Percentiles rank a stretch among this genome's conserved stretches.
Evolutionary conservation across 2,888 invertebrate genomes (phyloP).

Genomic region (Seira musarum): DNA sequence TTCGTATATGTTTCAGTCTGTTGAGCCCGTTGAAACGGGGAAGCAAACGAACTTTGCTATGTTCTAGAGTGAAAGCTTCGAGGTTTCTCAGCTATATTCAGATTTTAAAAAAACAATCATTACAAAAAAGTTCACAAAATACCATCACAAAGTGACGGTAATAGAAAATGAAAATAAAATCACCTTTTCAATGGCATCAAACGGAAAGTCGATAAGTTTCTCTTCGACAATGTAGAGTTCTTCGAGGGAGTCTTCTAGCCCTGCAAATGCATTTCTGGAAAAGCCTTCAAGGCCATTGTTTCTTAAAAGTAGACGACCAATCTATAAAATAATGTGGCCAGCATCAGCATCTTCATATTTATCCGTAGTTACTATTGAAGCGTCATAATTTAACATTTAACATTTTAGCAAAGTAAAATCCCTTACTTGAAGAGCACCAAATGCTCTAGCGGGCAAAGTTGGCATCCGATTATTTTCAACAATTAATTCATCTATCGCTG

Average conservation of each 20-base stretch:
- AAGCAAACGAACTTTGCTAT: slow-evolving; percentile 80
- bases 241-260: slow-evolving; percentile 83
- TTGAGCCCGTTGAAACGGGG: slow-evolving; percentile 82
- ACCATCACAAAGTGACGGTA: neutral
- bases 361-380: too few relatives aligned
- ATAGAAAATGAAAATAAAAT: too few relatives aligned
- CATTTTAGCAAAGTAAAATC: too few relatives aligned
- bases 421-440: slow-evolving; percentile 82
- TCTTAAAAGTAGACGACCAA: slow-evolving; percentile 82
- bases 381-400: too few relatives aligned
- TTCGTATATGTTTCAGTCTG: slow-evolving; percentile 80
- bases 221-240: slow-evolving; percentile 91
- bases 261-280: slow-evolving; percentile 85
- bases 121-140: slow-evolving; percentile 69
- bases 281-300: slow-evolving; percentile 87
- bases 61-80: slow-evolving; percentile 88
- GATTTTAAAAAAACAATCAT: too few relatives aligned
- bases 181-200: slow-evolving; percentile 82
- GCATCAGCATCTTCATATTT: too few relatives aligned
- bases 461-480: slow-evolving; percentile 90
- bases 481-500: slow-evolving; percentile 86
- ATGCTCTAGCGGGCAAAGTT: slow-evolving; percentile 84
- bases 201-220: slow-evolving; percentile 83
- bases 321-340: slow-evolving; percentile 61
- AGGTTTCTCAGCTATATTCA: slow-evolving; percentile 81